phyloP scores from a whole-genome alignment of 2,113 vertebrate genomes.

The Oryzias celebensis region DNA sequence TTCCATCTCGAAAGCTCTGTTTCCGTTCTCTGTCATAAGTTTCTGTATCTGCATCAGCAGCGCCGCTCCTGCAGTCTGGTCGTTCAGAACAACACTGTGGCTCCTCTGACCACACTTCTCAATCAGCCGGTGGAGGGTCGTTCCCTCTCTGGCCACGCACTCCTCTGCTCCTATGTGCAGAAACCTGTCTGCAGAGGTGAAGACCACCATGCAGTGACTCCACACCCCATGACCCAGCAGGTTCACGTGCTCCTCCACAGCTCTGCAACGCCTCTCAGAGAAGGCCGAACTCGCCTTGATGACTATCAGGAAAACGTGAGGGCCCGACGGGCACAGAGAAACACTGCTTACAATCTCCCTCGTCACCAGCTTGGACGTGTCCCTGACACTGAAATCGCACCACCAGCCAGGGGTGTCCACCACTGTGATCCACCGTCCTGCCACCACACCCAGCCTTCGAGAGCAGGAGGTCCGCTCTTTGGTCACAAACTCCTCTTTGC shows the following conservation, averaged over 20 bases:
- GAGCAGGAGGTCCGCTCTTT: slow-evolving; percentile 65
- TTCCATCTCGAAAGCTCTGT: slow-evolving; percentile 53
- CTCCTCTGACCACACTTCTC: slow-evolving; percentile 60
- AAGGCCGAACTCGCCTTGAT: slow-evolving; percentile 60
- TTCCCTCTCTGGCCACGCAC: slow-evolving; percentile 4
- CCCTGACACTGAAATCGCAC: slow-evolving; percentile 61
- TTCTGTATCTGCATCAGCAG: slow-evolving; percentile 60
- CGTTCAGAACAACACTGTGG: slow-evolving; percentile 30
- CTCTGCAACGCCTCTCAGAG: slow-evolving; percentile 50
- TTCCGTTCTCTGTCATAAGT: slow-evolving; percentile 43
- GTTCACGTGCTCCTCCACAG: slow-evolving; percentile 68
- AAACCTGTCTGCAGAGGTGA: slow-evolving; percentile 29
- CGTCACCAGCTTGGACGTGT: slow-evolving; percentile 60
- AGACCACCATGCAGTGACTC: slow-evolving; percentile 64
- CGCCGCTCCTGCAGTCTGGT: not conserved
- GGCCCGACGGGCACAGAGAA: slow-evolving; percentile 64
- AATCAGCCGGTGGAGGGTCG: slow-evolving; percentile 50
- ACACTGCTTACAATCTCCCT: slow-evolving; percentile 61
- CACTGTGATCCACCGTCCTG: slow-evolving; percentile 51
- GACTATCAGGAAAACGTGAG: slow-evolving; percentile 65
- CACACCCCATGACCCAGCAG: slow-evolving; percentile 66
- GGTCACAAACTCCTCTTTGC: slow-evolving; percentile 67
- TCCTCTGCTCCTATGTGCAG: slow-evolving; percentile 1
- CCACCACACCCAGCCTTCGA: slow-evolving; percentile 42
- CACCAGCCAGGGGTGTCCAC: slow-evolving; percentile 76